These are phyloP conservation scores for Drosophila gaucha DNA, from an alignment of 2,888 invertebrate species.

Conservation along the genomic window DNA sequence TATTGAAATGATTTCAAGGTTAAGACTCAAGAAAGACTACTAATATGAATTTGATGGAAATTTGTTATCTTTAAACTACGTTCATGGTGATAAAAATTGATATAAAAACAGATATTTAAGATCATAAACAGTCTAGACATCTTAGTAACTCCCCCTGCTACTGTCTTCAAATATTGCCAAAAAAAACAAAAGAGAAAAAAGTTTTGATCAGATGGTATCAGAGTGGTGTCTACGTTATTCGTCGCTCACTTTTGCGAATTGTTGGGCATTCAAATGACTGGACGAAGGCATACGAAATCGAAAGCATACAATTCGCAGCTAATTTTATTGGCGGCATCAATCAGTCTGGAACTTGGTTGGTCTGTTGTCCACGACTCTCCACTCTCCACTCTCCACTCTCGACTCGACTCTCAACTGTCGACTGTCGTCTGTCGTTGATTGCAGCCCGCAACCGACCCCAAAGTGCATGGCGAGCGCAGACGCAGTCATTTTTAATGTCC, in stretches of 20 bases:
- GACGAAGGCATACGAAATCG: conserved; percentile 25
- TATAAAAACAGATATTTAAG: conserved; percentile 4
- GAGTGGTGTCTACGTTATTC: neutral
- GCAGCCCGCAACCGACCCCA: conserved; percentile 73
- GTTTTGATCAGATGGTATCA: neutral
- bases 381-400: neutral
- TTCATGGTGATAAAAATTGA: too few species aligned
- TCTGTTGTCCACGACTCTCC: conserved; percentile 11
- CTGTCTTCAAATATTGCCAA: conserved; percentile 2
- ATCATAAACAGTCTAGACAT: conserved; percentile 7
- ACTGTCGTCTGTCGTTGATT: conserved; percentile 53
- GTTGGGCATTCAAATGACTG: conserved; percentile 29
- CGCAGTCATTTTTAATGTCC: conserved; percentile 78
- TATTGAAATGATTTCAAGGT: too few species aligned
- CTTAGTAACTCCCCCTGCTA: neutral
- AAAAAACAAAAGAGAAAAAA: neutral
- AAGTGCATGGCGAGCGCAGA: conserved; percentile 75
- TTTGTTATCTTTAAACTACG: too few species aligned
- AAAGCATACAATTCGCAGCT: conserved; percentile 49
- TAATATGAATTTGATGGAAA: too few species aligned
- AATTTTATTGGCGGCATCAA: conserved; percentile 78
- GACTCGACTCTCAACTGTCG: conserved; percentile 3
- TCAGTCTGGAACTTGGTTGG: conserved; percentile 59
- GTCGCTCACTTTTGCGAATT: neutral
- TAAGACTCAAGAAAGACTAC: too few species aligned